Percentiles rank a stretch among this genome's conserved stretches.
Evolutionary conservation across 2,113 vertebrate genomes (phyloP).

Genomic region (Aleadryas rufinucha): DNA sequence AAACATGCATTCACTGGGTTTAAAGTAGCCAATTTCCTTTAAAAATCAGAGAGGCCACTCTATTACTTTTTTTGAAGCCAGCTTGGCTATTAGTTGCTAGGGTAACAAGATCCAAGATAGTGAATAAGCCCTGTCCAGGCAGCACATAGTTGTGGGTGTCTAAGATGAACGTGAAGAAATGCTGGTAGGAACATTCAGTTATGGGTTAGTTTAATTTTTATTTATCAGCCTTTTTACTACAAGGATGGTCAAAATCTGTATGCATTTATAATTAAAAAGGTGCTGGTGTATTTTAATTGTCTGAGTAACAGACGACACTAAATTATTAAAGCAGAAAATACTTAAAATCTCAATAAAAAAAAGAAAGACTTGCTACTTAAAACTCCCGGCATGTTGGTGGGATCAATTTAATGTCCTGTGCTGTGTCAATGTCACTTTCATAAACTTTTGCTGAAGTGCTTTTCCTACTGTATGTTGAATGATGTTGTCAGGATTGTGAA

Average conservation of each 20-base stretch:
- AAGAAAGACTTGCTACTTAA: not conserved
- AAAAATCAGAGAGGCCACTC: conserved; percentile 56
- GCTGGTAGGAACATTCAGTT: not conserved
- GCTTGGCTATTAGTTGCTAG: conserved; percentile 74
- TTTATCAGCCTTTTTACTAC: not conserved
- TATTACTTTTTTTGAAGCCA: conserved; percentile 50
- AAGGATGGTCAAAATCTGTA: not conserved
- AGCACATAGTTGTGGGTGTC: not conserved
- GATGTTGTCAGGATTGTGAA: conserved; percentile 47
- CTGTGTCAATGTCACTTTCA: conserved; percentile 43
- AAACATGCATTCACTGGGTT: conserved; percentile 50
- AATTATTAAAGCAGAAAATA: not conserved
- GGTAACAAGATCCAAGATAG: conserved; percentile 63
- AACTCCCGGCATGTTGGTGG: not conserved
- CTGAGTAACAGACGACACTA: not conserved
- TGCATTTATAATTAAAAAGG: not conserved
- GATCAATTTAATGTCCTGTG: conserved; percentile 12
- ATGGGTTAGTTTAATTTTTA: not conserved
- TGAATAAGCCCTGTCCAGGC: not conserved
- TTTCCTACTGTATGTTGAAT: conserved; percentile 57
- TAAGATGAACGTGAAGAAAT: not conserved
- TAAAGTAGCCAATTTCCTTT: conserved; percentile 69
- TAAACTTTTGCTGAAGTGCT: conserved; percentile 28
- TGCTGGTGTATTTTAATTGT: not conserved
- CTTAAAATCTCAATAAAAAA: not conserved